Evolutionary conservation across 2,888 invertebrate genomes (phyloP).

Genomic region (Gasteruption jaculator): DNA sequence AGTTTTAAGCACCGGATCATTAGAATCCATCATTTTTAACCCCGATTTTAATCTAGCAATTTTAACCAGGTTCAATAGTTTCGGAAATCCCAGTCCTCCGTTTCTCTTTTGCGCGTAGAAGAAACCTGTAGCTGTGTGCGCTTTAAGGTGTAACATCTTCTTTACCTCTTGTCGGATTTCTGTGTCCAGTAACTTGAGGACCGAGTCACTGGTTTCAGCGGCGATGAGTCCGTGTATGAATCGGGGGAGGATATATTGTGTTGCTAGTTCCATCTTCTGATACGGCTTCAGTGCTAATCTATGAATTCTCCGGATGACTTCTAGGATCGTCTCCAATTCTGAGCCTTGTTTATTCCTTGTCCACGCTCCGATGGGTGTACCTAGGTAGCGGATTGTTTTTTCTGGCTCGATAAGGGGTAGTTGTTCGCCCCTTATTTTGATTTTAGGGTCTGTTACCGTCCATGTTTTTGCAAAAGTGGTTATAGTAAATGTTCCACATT

Average conservation of each 20-base stretch:
- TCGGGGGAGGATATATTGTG: conserved; percentile 2
- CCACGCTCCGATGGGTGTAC: conserved; percentile 9
- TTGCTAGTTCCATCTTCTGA: conserved; percentile 15
- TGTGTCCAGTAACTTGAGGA: not conserved
- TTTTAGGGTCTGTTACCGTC: conserved; percentile 9
- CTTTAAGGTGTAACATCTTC: conserved; percentile 8
- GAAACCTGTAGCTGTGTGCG: conserved; percentile 3
- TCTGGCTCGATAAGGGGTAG: not conserved
- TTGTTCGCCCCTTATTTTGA: not conserved
- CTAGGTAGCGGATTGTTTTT: conserved; percentile 4
- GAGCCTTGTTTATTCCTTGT: not conserved
- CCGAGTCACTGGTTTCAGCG: not conserved
- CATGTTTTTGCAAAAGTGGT: conserved; percentile 2
- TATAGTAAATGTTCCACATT: conserved; percentile 16
- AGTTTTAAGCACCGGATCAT: not conserved
- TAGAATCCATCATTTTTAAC: not conserved
- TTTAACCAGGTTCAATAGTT: conserved; percentile 10
- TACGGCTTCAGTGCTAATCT: conserved; percentile 12
- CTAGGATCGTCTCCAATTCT: not conserved
- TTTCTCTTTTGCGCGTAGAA: not conserved
- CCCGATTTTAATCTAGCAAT: conserved; percentile 2
- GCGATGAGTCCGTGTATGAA: conserved; percentile 12
- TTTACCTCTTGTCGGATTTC: conserved; percentile 7
- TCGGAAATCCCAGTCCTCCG: conserved; percentile 11
- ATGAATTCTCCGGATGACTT: not conserved